phyloP scores from a whole-genome alignment of 1,140 invertebrate genomes.

The Pseudomyrmex gracilis region DNA sequence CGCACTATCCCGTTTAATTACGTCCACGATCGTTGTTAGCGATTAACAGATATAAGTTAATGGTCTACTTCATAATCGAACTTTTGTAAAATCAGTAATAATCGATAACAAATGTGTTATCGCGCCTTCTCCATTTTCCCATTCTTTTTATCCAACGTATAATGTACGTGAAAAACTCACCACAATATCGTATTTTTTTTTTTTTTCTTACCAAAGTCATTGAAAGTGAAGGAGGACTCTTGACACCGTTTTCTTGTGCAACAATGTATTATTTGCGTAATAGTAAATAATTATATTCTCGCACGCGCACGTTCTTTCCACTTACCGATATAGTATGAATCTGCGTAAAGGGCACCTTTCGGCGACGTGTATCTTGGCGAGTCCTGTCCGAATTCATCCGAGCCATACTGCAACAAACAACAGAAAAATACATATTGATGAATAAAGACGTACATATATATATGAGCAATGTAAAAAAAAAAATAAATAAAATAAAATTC shows the following conservation, averaged over 20 bases:
- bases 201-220: neutral
- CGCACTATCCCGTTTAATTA: conserved; percentile 51
- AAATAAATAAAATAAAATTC: no score
- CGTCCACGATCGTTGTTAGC: conserved; percentile 39
- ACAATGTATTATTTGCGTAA: neutral
- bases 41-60: conserved; percentile 52
- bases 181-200: neutral
- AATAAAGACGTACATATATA: conserved; percentile 88
- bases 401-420: conserved; percentile 91
- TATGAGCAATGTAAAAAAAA: conserved; percentile 15
- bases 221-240: neutral
- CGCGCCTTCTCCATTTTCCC: neutral
- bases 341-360: conserved; percentile 87
- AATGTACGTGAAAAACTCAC: no score
- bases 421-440: conserved; percentile 65
- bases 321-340: conserved; percentile 86
- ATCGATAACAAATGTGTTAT: conserved; percentile 29
- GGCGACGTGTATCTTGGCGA: conserved; percentile 94
- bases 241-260: neutral
- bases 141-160: neutral
- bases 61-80: conserved; percentile 31
- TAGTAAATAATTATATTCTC: no score
- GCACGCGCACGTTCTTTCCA: neutral
- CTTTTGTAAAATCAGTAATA: conserved; percentile 41
- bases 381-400: conserved; percentile 95